Conservation (phyloP, 2,888 invertebrate species). For the Plagodis dolabraria region DNA sequence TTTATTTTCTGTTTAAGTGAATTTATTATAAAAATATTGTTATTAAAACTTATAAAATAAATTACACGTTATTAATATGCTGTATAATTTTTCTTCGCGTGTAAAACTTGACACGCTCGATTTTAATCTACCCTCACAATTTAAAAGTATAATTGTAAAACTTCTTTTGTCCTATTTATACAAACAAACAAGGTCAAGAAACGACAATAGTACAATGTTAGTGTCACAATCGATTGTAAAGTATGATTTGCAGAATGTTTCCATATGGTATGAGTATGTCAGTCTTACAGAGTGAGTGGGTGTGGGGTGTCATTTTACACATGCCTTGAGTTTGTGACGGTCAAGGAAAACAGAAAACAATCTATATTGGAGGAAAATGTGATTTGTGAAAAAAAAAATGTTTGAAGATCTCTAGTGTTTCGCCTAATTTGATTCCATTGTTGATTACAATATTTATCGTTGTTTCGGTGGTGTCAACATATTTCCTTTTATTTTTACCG, state of each 20-base stretch:
- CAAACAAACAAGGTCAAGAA: conserved; percentile 31
- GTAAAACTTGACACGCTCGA: conserved; percentile 39
- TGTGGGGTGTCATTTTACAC: not conserved
- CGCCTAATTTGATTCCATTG: too few species aligned
- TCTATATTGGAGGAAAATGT: too few species aligned
- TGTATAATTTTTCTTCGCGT: conserved; percentile 38
- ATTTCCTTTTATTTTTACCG: too few species aligned
- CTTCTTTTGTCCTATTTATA: conserved; percentile 35
- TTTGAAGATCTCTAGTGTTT: too few species aligned
- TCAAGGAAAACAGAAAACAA: too few species aligned
- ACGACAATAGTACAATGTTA: conserved; percentile 27
- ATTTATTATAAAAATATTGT: too few species aligned
- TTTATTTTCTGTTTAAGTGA: not conserved
- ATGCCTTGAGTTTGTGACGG: not conserved
- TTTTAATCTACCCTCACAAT: conserved; percentile 39
- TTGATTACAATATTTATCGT: too few species aligned
- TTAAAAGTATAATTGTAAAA: conserved; percentile 39
- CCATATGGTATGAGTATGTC: conserved; percentile 15
- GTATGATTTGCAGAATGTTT: conserved; percentile 30
- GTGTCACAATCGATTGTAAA: conserved; percentile 14
- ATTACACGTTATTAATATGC: not conserved
- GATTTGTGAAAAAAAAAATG: too few species aligned
- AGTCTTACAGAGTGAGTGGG: conserved; percentile 17
- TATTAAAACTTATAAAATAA: not conserved
- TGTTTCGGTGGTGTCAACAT: too few species aligned